A percentile compares a stretch with the other conserved stretches of the same genome.
Evolutionary conservation across 2,888 invertebrate species (phyloP).

Genomic region (Agonum fuliginosum): DNA sequence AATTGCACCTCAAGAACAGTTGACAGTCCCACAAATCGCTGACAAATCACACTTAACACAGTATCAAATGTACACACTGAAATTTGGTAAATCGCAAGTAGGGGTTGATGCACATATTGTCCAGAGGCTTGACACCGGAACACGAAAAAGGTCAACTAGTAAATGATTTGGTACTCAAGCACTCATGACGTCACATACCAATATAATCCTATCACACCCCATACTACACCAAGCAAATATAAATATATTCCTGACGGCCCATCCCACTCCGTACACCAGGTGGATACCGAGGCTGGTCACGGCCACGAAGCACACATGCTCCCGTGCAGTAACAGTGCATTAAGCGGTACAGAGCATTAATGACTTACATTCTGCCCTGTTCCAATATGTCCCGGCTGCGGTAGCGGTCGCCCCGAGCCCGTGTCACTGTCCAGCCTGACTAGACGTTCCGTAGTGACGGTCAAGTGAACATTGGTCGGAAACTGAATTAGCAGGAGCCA

Average conservation of each 20-base stretch:
- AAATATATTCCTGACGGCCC: conserved; percentile 61
- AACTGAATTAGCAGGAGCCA: conserved; percentile 68
- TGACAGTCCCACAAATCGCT: conserved; percentile 36
- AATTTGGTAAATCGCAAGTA: background rate
- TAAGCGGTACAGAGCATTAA: conserved; percentile 40
- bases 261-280: conserved; percentile 61
- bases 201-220: conserved; percentile 58
- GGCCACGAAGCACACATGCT: conserved; percentile 45
- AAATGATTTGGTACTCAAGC: conserved; percentile 1
- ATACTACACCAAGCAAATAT: conserved; percentile 54
- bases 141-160: conserved; percentile 13
- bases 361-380: conserved; percentile 71
- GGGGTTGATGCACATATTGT: conserved; percentile 36
- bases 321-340: conserved; percentile 35
- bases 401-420: conserved; percentile 72
- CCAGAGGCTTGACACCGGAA: background rate
- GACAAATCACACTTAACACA: conserved; percentile 11
- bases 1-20: conserved; percentile 3
- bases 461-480: conserved; percentile 72
- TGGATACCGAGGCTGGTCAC: conserved; percentile 54
- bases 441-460: conserved; percentile 70
- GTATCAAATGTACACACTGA: background rate
- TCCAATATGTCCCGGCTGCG: conserved; percentile 72
- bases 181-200: conserved; percentile 60
- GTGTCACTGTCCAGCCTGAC: conserved; percentile 70